Percentiles rank a stretch among this genome's conserved stretches.
phyloP scores from a whole-genome alignment of 1,140 invertebrate species.

The Bombus difficillimus region DNA sequence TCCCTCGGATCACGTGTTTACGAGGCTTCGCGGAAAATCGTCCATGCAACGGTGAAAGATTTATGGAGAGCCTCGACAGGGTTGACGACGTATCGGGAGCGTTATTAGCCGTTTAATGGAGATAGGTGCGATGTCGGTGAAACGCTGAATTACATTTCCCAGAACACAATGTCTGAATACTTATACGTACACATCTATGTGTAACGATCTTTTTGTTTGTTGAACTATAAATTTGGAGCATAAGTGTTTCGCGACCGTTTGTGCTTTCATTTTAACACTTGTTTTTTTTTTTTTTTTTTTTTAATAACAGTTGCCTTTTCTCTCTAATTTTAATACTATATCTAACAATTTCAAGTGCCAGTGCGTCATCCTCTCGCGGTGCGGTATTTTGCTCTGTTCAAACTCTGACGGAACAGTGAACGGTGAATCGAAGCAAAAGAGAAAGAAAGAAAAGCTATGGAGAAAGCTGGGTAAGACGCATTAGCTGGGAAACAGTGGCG shows the following conservation, averaged over 20 bases:
- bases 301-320: too few species aligned
- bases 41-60: not conserved
- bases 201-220: not conserved
- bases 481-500: constrained; percentile 64
- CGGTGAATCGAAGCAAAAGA: not conserved
- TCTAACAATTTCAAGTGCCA: not conserved
- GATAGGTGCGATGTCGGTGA: not conserved
- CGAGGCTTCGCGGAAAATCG: not conserved
- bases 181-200: not conserved
- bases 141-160: not conserved
- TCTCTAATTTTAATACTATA: not conserved
- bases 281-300: not conserved
- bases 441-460: not conserved
- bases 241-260: not conserved
- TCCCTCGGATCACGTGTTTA: not conserved
- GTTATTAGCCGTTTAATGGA: not conserved
- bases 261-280: too few species aligned
- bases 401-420: not conserved
- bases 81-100: not conserved
- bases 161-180: not conserved
- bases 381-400: not conserved
- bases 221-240: not conserved
- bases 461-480: constrained; percentile 26
- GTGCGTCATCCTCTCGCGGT: not conserved
- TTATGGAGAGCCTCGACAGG: too few species aligned